Percentiles rank a stretch among this genome's conserved stretches.
Evolutionary conservation across 2,888 invertebrate species (phyloP).

Genomic region (Dryomyza anilis): DNA sequence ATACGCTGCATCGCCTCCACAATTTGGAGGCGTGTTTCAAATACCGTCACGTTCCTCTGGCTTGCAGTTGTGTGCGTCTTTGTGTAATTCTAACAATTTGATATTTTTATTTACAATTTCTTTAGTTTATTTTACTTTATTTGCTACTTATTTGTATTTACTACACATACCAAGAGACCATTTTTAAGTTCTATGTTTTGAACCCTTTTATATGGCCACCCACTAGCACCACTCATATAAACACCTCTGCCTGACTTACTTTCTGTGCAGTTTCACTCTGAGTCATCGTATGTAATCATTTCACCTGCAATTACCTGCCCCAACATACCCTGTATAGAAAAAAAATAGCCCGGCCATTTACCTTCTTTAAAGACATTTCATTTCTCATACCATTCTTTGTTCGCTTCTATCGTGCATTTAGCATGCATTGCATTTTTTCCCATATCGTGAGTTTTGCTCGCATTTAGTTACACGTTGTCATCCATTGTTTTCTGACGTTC

Average conservation of each 20-base stretch:
- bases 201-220: too few relatives aligned
- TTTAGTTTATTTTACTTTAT: too few relatives aligned
- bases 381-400: background rate
- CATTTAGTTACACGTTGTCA: conserved; percentile 19
- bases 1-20: background rate
- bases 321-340: too few relatives aligned
- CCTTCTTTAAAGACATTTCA: conserved; percentile 3
- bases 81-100: too few relatives aligned
- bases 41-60: background rate
- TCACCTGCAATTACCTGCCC: conserved; percentile 13
- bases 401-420: background rate
- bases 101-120: too few relatives aligned
- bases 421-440: too few relatives aligned
- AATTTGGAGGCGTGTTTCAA: background rate
- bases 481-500: conserved; percentile 22
- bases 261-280: background rate
- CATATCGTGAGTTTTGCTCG: conserved; percentile 3
- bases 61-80: too few relatives aligned
- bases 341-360: background rate
- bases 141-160: background rate
- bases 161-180: too few relatives aligned
- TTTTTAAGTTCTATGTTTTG: too few relatives aligned
- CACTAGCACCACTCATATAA: too few relatives aligned
- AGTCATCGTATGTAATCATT: conserved; percentile 9
- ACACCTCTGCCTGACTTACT: too few relatives aligned